Conservation (phyloP, 92 coral and sea anemone genomes). For the Paramuricea clavata region DNA sequence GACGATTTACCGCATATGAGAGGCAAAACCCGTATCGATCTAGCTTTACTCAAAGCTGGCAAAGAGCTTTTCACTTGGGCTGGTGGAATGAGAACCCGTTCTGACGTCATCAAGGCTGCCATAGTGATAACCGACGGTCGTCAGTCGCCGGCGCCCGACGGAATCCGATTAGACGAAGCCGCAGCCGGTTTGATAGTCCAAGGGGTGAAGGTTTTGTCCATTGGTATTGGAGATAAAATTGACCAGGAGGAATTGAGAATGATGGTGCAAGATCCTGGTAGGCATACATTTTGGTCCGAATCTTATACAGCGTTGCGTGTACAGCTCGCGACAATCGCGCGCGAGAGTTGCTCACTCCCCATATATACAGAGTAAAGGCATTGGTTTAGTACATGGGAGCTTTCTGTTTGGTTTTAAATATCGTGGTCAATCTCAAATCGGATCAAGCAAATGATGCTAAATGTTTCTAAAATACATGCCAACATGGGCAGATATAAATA, state of each 20-base stretch:
- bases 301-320: conserved; percentile 25
- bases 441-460: no score
- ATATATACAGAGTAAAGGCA: not conserved
- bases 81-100: conserved; percentile 71
- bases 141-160: conserved; percentile 76
- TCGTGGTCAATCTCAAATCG: no score
- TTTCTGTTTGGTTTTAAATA: no score
- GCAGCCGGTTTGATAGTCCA: conserved; percentile 64
- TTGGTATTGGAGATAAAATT: conserved; percentile 79
- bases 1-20: conserved; percentile 69
- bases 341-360: conserved; percentile 20
- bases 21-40: conserved; percentile 83
- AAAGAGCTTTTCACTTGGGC: conserved; percentile 63
- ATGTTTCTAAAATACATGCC: no score
- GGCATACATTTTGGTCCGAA: conserved; percentile 11
- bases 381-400: no score
- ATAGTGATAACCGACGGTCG: conserved; percentile 89
- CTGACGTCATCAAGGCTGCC: conserved; percentile 71
- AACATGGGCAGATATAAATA: no score
- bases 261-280: conserved; percentile 64
- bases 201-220: conserved; percentile 74
- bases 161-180: conserved; percentile 63
- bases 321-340: conserved; percentile 28
- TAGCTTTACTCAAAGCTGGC: conserved; percentile 78
- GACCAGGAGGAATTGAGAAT: conserved; percentile 75